Conservation (phyloP, 1,140 invertebrate genomes). For the Oppia nitens region DNA sequence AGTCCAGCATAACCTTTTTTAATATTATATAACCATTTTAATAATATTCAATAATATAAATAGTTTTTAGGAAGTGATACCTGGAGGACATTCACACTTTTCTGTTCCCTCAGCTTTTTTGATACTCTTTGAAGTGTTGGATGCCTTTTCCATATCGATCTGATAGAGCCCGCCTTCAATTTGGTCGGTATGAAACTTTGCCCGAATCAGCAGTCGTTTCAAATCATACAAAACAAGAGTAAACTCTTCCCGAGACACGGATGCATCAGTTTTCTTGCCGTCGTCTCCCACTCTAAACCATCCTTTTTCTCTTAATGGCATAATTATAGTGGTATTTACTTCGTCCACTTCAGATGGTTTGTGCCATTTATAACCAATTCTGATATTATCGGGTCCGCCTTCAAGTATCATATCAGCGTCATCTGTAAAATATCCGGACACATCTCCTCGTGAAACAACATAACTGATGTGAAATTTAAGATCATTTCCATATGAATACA, state of each 20-base stretch:
- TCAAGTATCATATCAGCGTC: conserved; percentile 71
- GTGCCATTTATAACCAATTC: conserved; percentile 49
- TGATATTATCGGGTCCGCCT: conserved; percentile 33
- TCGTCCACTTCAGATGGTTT: conserved; percentile 35
- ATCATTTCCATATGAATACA: conserved; percentile 63
- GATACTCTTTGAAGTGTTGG: conserved; percentile 23
- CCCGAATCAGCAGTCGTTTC: conserved; percentile 60
- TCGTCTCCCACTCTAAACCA: conserved; percentile 52
- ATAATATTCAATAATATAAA: background rate
- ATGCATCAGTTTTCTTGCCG: conserved; percentile 32
- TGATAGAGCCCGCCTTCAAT: conserved; percentile 49
- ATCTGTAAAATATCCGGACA: conserved; percentile 59
- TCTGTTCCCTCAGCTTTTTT: conserved; percentile 31
- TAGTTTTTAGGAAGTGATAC: background rate
- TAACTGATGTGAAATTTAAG: conserved; percentile 56
- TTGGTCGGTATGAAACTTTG: conserved; percentile 85
- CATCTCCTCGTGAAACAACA: conserved; percentile 69
- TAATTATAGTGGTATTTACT: conserved; percentile 37
- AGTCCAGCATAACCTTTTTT: conserved; percentile 43
- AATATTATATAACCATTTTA: background rate
- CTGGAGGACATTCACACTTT: conserved; percentile 39
- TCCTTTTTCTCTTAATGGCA: conserved; percentile 44
- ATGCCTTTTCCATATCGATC: conserved; percentile 32
- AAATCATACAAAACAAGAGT: conserved; percentile 65
- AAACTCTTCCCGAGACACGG: conserved; percentile 55